phyloP scores from a whole-genome alignment of 2,113 vertebrate species.

The Sardina pilchardus region DNA sequence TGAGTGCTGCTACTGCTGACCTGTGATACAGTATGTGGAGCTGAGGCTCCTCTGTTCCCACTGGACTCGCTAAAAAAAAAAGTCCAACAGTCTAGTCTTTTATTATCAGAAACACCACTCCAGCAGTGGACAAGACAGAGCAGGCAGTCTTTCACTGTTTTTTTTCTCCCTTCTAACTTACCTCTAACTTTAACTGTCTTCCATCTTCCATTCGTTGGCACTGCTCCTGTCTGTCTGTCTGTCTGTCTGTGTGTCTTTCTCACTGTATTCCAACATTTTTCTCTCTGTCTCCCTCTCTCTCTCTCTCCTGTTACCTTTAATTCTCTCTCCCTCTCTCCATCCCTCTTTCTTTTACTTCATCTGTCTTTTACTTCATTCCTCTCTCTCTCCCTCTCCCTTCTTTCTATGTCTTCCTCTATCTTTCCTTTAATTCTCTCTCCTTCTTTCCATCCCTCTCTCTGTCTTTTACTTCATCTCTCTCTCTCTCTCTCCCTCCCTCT shows the following conservation, averaged over 20 bases:
- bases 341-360: background rate
- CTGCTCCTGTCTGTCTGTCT: background rate
- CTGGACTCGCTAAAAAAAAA: too few relatives aligned
- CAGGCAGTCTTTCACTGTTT: background rate
- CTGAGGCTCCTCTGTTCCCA: too few relatives aligned
- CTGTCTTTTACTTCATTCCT: background rate
- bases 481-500: background rate
- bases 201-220: background rate
- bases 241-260: background rate
- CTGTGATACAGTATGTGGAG: too few relatives aligned
- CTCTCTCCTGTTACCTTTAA: background rate
- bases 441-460: background rate
- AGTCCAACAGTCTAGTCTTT: background rate
- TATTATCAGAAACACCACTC: background rate
- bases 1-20: too few relatives aligned
- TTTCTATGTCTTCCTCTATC: background rate
- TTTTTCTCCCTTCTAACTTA: background rate
- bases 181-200: background rate
- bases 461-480: background rate
- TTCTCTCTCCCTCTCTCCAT: background rate
- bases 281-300: background rate
- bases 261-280: background rate
- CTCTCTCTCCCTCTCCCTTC: background rate
- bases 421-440: background rate
- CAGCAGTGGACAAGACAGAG: background rate